phyloP scores from a whole-genome alignment of 2,888 invertebrate genomes.

The Ochropleura leucogaster region DNA sequence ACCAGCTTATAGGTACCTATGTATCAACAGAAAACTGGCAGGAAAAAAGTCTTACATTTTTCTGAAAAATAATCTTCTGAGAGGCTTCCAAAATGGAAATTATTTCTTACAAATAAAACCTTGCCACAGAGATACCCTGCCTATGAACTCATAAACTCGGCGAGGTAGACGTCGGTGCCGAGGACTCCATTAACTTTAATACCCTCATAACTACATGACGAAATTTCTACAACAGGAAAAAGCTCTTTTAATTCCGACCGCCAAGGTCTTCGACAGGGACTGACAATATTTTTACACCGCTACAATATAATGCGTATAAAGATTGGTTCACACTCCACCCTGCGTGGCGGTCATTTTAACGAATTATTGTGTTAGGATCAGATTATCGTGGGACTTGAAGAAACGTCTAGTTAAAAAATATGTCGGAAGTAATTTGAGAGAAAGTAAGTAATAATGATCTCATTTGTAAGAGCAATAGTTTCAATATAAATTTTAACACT shows the following conservation, averaged over 20 bases:
- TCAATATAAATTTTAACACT: conserved; percentile 5
- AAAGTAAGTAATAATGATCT: not conserved
- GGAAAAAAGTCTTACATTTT: conserved; percentile 55
- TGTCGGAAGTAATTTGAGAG: not conserved
- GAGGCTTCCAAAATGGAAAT: conserved; percentile 69
- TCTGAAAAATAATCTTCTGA: conserved; percentile 61
- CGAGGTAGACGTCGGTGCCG: conserved; percentile 76
- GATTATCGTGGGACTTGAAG: conserved; percentile 4
- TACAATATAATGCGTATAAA: conserved; percentile 56
- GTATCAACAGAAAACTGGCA: conserved; percentile 36
- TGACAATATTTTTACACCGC: conserved; percentile 66
- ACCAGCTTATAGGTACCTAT: conserved; percentile 20
- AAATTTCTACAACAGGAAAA: conserved; percentile 85
- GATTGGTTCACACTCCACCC: conserved; percentile 36
- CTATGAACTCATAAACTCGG: conserved; percentile 83
- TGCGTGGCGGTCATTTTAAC: conserved; percentile 3
- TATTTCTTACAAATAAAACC: conserved; percentile 78
- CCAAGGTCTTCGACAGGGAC: conserved; percentile 71
- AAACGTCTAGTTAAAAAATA: not conserved
- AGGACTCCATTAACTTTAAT: conserved; percentile 86
- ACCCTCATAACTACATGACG: conserved; percentile 84
- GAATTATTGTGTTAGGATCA: conserved; percentile 20
- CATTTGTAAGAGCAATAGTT: not conserved
- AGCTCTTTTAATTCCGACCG: conserved; percentile 82
- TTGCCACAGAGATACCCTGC: conserved; percentile 76